These are phyloP conservation scores for Cheilosia impressa DNA, from an alignment of 2,888 invertebrate species.

Conservation along the genomic window DNA sequence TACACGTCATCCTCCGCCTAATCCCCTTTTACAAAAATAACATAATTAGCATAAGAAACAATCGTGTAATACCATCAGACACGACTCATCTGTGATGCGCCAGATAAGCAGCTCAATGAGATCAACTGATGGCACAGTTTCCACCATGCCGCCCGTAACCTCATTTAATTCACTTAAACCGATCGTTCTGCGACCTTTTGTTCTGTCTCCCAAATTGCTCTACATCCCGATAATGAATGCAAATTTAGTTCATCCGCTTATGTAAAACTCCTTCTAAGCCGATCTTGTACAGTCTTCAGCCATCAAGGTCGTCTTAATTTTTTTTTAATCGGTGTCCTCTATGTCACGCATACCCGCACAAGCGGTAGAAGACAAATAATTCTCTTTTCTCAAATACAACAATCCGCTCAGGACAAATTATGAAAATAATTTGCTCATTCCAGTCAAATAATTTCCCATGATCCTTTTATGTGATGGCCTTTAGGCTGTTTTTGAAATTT, in stretches of 20 bases:
- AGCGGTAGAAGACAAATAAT: conserved; percentile 2
- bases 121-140: background rate
- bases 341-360: conserved; percentile 20
- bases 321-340: conserved; percentile 39
- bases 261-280: conserved; percentile 52
- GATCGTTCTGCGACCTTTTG: conserved; percentile 29
- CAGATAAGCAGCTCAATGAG: conserved; percentile 36
- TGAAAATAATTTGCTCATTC: conserved; percentile 69
- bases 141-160: background rate
- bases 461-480: conserved; percentile 44
- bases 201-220: conserved; percentile 34
- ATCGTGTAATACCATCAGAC: background rate
- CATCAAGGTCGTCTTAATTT: background rate
- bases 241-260: conserved; percentile 70
- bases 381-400: conserved; percentile 7
- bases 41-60: conserved; percentile 8
- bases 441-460: conserved; percentile 67
- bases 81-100: conserved; percentile 29
- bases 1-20: background rate
- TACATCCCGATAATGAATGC: conserved; percentile 65
- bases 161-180: conserved; percentile 65
- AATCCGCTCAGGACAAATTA: conserved; percentile 64
- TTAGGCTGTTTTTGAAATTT: conserved; percentile 38
- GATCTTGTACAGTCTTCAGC: conserved; percentile 26
- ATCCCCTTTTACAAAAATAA: background rate